Base-by-base conservation (phyloP, 2,888 invertebrate species). In the Silvanus unidentatus region DNA sequence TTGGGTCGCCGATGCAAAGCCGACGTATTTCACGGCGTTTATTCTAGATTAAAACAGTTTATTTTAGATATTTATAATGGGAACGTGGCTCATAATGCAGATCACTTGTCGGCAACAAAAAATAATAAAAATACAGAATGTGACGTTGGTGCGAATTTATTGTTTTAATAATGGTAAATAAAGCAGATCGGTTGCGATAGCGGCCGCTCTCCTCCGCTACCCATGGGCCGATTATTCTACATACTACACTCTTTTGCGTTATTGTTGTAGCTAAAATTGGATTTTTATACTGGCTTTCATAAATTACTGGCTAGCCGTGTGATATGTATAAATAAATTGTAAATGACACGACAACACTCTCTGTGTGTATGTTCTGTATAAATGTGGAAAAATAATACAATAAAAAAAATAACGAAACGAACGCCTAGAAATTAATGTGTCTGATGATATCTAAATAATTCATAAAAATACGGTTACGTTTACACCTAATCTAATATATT, bases 41-140 rank as follows among this genome's bases (percentile, higher is more conserved):
- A 70, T 71, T 71, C 69, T 66, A 71, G 71, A 72, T 72, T 72
- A 72, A 71, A 72, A 71, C 72, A 71, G 70, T 72, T 71, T 71
- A 72, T 72, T 72, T 72, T 71, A 71, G 70, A 71, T 71, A 71
- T 71, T 71, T 70, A 71, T 71, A 71, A 71, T 70, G 69, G 69
- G 62, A 59, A 62, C 65, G 64, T 63, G 63, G 68, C 67, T 66
- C 68, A 69, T 68, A 70, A 70, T 69, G 71, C 70, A 69, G 71
- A 72, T 72, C 71, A 70, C 69, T 72, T 70, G 70, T 70, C 70
- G 69, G 63, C 65, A 58, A 57, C 56, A 62, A 68, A 55, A 68
- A 69, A 69, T 68, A 71, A 69, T 64, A 69, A 70, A 71, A 70
- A 70, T 65, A 66, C 70, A 62, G 66, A 70, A 69, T 68, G 71